Conservation (phyloP, 1,140 invertebrate species). For the Heliothis subflexa region DNA sequence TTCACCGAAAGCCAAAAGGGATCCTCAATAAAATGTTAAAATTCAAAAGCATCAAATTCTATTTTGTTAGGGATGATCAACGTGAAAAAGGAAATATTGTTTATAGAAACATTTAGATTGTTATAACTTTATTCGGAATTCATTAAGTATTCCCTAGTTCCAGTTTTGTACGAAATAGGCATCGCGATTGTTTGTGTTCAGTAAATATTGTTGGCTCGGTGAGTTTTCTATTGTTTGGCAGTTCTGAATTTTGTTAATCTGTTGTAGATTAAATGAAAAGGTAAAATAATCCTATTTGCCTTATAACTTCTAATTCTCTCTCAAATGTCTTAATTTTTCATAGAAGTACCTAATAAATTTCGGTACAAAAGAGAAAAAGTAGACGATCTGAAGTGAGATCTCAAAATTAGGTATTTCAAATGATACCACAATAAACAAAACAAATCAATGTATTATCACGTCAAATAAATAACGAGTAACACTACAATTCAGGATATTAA, state of each 20-base stretch:
- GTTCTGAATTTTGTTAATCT: constrained; percentile 25
- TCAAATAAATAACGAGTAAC: no score
- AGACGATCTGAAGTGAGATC: no score
- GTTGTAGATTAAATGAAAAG: constrained; percentile 25
- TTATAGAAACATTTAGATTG: constrained; percentile 29
- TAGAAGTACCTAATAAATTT: background rate
- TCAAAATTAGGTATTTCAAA: no score
- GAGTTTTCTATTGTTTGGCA: constrained; percentile 27
- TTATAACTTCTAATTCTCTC: background rate
- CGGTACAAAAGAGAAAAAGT: background rate
- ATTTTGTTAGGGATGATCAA: constrained; percentile 22
- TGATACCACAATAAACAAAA: background rate
- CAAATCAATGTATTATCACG: background rate
- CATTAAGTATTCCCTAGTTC: constrained; percentile 34
- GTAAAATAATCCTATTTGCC: background rate
- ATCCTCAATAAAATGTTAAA: background rate
- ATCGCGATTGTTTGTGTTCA: constrained; percentile 25
- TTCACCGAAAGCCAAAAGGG: constrained; percentile 2
- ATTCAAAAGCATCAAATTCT: background rate
- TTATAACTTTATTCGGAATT: constrained; percentile 25
- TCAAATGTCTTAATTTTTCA: background rate
- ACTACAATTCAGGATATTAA: background rate
- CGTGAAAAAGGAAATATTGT: constrained; percentile 27
- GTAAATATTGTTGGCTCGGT: constrained; percentile 21
- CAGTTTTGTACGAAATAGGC: constrained; percentile 12